Conservation (phyloP, 1,140 invertebrate species). For the Monochamus saltuarius region DNA sequence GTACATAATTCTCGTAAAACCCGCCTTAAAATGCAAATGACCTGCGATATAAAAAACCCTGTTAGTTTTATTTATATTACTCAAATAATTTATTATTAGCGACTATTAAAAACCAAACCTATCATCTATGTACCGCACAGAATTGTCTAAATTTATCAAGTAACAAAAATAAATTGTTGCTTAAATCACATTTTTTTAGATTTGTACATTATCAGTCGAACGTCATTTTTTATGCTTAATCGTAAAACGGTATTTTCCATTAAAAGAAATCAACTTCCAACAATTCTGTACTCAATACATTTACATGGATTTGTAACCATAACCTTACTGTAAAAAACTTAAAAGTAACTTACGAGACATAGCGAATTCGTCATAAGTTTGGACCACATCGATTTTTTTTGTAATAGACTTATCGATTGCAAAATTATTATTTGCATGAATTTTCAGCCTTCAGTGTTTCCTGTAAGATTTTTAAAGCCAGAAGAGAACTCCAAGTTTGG, state of each 20-base stretch:
- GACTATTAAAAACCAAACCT: slow-evolving; percentile 22
- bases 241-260: neutral
- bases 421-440: neutral
- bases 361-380: slow-evolving; percentile 32
- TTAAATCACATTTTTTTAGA: slow-evolving; percentile 8
- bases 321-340: slow-evolving; percentile 32
- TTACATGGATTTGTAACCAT: slow-evolving; percentile 23
- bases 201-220: slow-evolving; percentile 28
- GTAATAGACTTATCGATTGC: slow-evolving; percentile 19
- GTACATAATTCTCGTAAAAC: slow-evolving; percentile 26
- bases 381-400: slow-evolving; percentile 24
- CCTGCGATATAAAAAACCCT: slow-evolving; percentile 25
- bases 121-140: slow-evolving; percentile 25
- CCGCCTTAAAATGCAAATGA: slow-evolving; percentile 23
- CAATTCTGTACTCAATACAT: slow-evolving; percentile 28
- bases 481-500: neutral
- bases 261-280: slow-evolving; percentile 4
- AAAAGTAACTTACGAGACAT: slow-evolving; percentile 29
- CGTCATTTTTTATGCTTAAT: slow-evolving; percentile 1
- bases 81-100: slow-evolving; percentile 11
- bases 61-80: slow-evolving; percentile 23
- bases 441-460: slow-evolving; percentile 5
- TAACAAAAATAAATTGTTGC: slow-evolving; percentile 11
- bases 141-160: slow-evolving; percentile 19
- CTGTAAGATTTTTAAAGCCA: neutral